Evolutionary conservation across 2,888 invertebrate species (phyloP).

Genomic region (Psylliodes chrysocephalus): DNA sequence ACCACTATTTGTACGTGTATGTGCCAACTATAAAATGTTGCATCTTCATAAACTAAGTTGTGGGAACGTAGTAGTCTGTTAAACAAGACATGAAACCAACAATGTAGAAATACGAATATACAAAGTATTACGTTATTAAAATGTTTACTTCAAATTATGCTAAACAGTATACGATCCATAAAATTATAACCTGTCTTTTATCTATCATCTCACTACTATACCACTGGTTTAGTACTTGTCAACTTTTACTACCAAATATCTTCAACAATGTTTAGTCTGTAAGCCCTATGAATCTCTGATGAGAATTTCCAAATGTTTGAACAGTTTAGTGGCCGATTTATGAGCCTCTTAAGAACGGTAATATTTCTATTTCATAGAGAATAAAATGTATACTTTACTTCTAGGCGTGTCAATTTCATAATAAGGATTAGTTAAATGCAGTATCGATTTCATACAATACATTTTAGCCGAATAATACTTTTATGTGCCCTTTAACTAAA

Average conservation of each 20-base stretch:
- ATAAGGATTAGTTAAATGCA: no score
- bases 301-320: background rate
- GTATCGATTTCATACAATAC: no score
- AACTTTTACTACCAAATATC: conserved; percentile 8
- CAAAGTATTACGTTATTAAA: conserved; percentile 1
- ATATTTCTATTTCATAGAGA: background rate
- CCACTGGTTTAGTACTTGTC: conserved; percentile 4
- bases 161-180: conserved; percentile 2
- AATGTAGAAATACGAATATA: background rate
- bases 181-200: conserved; percentile 7
- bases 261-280: background rate
- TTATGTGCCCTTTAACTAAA: no score
- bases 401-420: no score
- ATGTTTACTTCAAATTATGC: background rate
- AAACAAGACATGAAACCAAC: no score
- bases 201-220: conserved; percentile 3
- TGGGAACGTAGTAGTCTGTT: no score
- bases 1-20: no score
- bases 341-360: background rate
- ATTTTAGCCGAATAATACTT: no score
- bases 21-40: no score
- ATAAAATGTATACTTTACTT: background rate
- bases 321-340: background rate
- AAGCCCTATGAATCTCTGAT: background rate
- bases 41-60: no score